phyloP scores from a whole-genome alignment of 1,140 invertebrate genomes.

The Paraescarpia echinospica region DNA sequence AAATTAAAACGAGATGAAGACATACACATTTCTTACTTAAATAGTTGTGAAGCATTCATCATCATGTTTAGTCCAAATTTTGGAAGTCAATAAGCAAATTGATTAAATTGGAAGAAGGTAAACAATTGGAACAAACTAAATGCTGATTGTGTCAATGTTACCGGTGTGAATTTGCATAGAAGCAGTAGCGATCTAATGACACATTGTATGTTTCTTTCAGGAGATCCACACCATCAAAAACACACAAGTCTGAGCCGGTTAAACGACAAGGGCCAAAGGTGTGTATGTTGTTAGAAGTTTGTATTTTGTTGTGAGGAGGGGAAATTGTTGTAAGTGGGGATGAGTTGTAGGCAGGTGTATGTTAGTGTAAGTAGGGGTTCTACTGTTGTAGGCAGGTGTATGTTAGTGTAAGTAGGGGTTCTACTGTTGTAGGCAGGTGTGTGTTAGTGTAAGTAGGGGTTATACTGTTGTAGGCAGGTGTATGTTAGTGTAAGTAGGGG shows the following conservation, averaged over 20 bases:
- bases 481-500: background rate
- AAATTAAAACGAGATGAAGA: too few relatives aligned
- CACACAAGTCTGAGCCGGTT: slow-evolving; percentile 45
- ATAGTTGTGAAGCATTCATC: too few relatives aligned
- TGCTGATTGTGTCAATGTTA: too few relatives aligned
- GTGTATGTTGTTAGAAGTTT: background rate
- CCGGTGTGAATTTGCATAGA: background rate
- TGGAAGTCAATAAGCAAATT: too few relatives aligned
- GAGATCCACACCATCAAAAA: slow-evolving; percentile 8
- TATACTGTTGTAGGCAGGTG: background rate
- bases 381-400: background rate
- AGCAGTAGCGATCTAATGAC: background rate
- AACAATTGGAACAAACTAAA: too few relatives aligned
- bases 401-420: background rate
- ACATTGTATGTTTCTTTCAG: background rate
- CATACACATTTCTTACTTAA: too few relatives aligned
- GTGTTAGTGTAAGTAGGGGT: background rate
- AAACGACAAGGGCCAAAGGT: slow-evolving; percentile 64
- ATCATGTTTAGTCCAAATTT: too few relatives aligned
- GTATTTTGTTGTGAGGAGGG: background rate
- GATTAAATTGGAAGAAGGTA: too few relatives aligned
- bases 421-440: background rate
- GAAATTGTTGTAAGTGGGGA: background rate
- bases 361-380: background rate
- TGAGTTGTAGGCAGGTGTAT: background rate